phyloP scores from a whole-genome alignment of 1,140 invertebrate species.

The Lordiphosa stackelbergi region DNA sequence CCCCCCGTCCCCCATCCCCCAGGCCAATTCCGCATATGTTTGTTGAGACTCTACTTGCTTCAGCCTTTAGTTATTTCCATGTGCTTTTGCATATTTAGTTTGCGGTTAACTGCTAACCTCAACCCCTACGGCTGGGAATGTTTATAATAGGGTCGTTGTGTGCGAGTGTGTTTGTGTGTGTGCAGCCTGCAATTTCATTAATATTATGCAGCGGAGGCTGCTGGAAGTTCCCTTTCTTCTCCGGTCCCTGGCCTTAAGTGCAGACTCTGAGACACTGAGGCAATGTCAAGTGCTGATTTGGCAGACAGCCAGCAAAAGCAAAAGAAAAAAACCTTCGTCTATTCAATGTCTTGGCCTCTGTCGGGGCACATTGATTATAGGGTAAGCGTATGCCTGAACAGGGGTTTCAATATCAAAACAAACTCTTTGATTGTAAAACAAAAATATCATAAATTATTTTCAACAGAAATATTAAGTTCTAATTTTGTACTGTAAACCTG shows the following conservation, averaged over 20 bases:
- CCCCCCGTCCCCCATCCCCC: constrained; percentile 1
- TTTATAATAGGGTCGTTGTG: no score
- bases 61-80: constrained; percentile 22
- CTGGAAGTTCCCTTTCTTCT: background rate
- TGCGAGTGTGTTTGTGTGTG: constrained; percentile 3
- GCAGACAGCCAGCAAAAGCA: constrained; percentile 51
- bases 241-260: constrained; percentile 1
- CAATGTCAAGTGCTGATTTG: constrained; percentile 61
- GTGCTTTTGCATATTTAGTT: constrained; percentile 45
- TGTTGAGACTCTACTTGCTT: constrained; percentile 11
- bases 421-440: no score
- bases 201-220: constrained; percentile 38
- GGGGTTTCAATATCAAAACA: no score
- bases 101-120: constrained; percentile 13
- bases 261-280: constrained; percentile 32
- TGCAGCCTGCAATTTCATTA: constrained; percentile 55
- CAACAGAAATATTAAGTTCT: no score
- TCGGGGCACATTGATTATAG: background rate
- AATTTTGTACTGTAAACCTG: no score
- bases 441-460: no score
- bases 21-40: constrained; percentile 25
- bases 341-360: constrained; percentile 27
- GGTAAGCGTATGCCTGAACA: no score
- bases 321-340: constrained; percentile 36
- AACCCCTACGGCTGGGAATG: background rate